Conservation (phyloP, 2,797 vertebrate species). For the Enteromius anoplus region DNA sequence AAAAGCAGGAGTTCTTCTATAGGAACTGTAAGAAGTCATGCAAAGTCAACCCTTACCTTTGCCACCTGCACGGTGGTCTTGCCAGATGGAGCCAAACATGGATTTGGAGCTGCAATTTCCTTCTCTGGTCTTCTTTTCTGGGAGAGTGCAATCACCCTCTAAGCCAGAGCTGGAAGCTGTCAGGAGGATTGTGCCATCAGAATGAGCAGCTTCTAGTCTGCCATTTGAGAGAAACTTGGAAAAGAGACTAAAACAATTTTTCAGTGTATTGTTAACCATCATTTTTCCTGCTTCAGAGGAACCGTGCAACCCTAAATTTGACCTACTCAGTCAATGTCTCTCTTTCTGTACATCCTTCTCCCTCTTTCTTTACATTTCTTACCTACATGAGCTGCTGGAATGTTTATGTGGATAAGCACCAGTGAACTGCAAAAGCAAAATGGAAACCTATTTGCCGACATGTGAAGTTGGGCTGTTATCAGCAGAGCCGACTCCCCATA, state of each 20-base stretch:
- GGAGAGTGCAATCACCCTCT: slow-evolving; percentile 28
- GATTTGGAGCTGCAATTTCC: slow-evolving; percentile 47
- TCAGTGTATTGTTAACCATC: slow-evolving; percentile 29
- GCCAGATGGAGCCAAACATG: slow-evolving; percentile 11
- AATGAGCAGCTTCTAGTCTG: slow-evolving; percentile 38
- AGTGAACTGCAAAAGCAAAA: slow-evolving; percentile 62
- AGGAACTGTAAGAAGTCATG: background rate
- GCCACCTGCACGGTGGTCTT: background rate
- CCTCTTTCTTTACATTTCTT: slow-evolving; percentile 37
- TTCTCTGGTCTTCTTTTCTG: slow-evolving; percentile 38
- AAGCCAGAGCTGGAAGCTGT: slow-evolving; percentile 51
- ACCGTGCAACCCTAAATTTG: background rate
- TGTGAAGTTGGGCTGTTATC: slow-evolving; percentile 59
- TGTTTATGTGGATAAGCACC: slow-evolving; percentile 57
- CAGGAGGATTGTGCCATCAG: slow-evolving; percentile 38
- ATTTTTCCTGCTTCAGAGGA: slow-evolving; percentile 21
- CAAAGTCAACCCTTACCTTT: background rate
- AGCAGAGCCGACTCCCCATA: slow-evolving; percentile 24
- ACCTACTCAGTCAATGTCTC: background rate
- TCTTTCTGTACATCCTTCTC: background rate
- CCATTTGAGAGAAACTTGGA: slow-evolving; percentile 53
- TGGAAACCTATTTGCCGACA: slow-evolving; percentile 62
- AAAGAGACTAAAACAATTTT: slow-evolving; percentile 32
- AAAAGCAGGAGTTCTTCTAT: background rate
- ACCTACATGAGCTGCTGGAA: slow-evolving; percentile 42